Percentiles rank a stretch among this genome's conserved stretches.
These are phyloP conservation scores for Acanthurus lineatus DNA, from an alignment of 2,797 vertebrate genomes.

Conservation along the genomic window DNA sequence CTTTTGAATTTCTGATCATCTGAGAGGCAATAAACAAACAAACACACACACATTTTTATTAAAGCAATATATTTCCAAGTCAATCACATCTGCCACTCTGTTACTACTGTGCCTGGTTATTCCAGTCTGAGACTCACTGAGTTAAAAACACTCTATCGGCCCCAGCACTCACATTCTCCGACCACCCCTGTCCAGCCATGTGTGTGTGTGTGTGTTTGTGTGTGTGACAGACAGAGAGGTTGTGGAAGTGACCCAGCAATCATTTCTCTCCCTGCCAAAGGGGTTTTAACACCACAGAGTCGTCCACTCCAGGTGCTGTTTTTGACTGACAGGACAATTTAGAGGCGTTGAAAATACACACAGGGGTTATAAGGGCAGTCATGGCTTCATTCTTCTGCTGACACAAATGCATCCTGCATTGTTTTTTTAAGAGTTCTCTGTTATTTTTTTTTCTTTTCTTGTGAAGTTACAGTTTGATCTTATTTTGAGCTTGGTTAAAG, in stretches of 20 bases:
- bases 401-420: background rate
- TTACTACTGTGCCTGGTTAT: constrained; percentile 41
- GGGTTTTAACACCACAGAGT: constrained; percentile 60
- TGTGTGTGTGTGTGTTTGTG: constrained; percentile 11
- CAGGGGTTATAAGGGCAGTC: constrained; percentile 12
- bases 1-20: background rate
- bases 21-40: constrained; percentile 30
- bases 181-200: constrained; percentile 32
- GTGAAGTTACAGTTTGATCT: background rate
- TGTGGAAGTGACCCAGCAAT: constrained; percentile 56
- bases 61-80: constrained; percentile 65
- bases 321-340: constrained; percentile 79
- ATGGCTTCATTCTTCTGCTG: constrained; percentile 33
- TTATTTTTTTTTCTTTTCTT: background rate
- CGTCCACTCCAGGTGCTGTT: constrained; percentile 61
- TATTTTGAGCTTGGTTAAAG: no score
- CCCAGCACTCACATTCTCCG: constrained; percentile 46
- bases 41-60: constrained; percentile 29
- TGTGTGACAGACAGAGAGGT: constrained; percentile 13
- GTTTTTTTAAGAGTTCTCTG: background rate
- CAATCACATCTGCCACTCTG: constrained; percentile 43
- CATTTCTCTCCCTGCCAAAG: constrained; percentile 62
- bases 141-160: constrained; percentile 55
- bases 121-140: constrained; percentile 45
- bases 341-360: constrained; percentile 46